Conservation (phyloP, 2,888 invertebrate genomes). For the Flabesymbios commensalis region DNA sequence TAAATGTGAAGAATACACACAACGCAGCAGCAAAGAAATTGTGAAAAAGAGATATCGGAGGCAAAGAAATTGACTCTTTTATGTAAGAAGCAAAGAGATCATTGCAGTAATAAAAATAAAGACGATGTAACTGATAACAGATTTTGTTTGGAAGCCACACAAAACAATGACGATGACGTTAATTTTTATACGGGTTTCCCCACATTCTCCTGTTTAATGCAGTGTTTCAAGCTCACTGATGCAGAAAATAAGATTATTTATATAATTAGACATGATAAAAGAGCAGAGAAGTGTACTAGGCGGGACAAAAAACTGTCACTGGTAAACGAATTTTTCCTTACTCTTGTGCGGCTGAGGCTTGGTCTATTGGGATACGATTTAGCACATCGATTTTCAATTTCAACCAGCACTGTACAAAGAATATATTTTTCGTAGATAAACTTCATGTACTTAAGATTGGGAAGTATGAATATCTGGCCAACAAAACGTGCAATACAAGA, state of each 20-base stretch:
- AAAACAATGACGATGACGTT: conserved; percentile 1
- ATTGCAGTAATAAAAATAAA: not conserved
- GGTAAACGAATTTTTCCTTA: conserved; percentile 2
- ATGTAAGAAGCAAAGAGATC: not conserved
- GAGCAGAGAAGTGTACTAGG: not conserved
- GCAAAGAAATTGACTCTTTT: too few species aligned
- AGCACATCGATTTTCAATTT: conserved; percentile 1
- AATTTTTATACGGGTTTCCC: conserved; percentile 7
- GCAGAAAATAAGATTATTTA: conserved; percentile 8
- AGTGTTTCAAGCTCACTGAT: not conserved
- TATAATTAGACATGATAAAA: not conserved
- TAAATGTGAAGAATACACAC: not conserved
- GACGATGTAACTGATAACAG: not conserved
- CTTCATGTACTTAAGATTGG: conserved; percentile 6
- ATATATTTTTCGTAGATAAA: conserved; percentile 3
- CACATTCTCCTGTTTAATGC: not conserved
- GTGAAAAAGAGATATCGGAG: not conserved
- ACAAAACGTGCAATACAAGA: not conserved
- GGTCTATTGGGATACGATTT: conserved; percentile 2
- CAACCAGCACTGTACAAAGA: not conserved
- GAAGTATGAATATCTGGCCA: conserved; percentile 9
- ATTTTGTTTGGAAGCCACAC: not conserved
- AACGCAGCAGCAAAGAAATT: not conserved
- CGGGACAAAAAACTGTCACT: not conserved
- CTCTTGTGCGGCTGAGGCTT: not conserved